These are phyloP conservation scores for Alligator mississippiensis DNA, from an alignment of 2,113 vertebrate genomes.

Conservation along the genomic window DNA sequence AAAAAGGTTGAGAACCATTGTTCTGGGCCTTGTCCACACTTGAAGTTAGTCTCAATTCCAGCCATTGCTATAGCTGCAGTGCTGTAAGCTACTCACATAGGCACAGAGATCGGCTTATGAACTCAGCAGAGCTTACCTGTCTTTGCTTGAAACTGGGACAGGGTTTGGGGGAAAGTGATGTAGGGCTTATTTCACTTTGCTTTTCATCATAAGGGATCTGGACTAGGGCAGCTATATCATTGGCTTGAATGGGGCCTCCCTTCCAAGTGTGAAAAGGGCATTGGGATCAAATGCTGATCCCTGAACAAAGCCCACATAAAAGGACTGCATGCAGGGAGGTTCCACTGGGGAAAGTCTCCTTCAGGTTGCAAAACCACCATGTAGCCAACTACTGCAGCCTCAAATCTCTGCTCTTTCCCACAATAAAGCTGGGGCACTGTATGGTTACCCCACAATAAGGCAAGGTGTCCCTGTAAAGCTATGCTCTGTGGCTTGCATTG, in stretches of 20 bases:
- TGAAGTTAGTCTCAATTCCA: accelerated
- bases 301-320: background rate
- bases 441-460: background rate
- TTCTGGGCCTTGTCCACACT: background rate
- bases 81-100: background rate
- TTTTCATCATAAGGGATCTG: background rate
- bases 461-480: background rate
- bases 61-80: background rate
- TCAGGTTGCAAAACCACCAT: background rate
- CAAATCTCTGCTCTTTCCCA: background rate
- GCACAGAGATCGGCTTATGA: background rate
- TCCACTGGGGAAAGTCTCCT: background rate
- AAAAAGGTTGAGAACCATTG: no score
- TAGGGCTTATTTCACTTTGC: background rate
- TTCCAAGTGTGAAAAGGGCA: background rate
- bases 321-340: background rate
- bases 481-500: background rate
- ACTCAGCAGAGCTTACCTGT: background rate
- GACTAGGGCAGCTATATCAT: background rate
- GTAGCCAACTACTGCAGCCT: background rate
- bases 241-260: background rate
- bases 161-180: background rate
- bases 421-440: background rate
- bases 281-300: background rate
- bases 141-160: background rate